Evolutionary conservation across 2,888 invertebrate genomes (phyloP), one percentile per base, ranked within the genome.

Genomic region (Papilio gigon): DNA sequence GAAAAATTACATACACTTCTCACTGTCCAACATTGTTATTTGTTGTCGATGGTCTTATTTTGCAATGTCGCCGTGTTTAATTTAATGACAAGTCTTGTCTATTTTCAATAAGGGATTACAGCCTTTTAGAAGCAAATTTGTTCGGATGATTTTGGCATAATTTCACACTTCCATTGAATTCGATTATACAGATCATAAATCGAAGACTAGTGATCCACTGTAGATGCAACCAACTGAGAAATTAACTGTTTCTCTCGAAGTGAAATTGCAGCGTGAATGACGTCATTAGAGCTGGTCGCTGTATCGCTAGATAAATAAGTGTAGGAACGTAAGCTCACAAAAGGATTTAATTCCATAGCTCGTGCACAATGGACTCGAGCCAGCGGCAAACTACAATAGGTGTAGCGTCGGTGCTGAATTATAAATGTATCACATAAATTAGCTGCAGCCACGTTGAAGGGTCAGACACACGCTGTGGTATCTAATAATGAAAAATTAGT

Each of bases 311-410:
- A 17, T 56, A 56, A 56, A 56, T 56, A 30, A 56, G 30, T 30
- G 53, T 56, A 30, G 11, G 53, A 17, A 56, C 53, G n/a, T 37
- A 37, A 37, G 37, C 53, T 56, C 30, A 56, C 53, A 56, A 56
- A 56, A 56, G 53, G 53, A 56, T 56, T 56, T 56, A 56, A 56
- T 56, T 56, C 53, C 53, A 27, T 53, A 56, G n/a, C 53, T 50
- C 12, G n/a, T 4, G n/a, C 9, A 56, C 30, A 56, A 56, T 56
- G 22, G 53, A 56, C 30, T 1, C 53, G n/a, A 56, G 30, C 30
- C 17, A 30, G 30, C 53, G 53, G n/a, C 53, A 27, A 53, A 53
- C 50, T 56, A 56, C 53, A 56, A 56, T 56, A 30, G 30, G 30
- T 17, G 53, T 56, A 4, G 11, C 30, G 4, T 27, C 53, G 30